Conservation (phyloP, 2,888 invertebrate genomes). For the Rutpela maculata region DNA sequence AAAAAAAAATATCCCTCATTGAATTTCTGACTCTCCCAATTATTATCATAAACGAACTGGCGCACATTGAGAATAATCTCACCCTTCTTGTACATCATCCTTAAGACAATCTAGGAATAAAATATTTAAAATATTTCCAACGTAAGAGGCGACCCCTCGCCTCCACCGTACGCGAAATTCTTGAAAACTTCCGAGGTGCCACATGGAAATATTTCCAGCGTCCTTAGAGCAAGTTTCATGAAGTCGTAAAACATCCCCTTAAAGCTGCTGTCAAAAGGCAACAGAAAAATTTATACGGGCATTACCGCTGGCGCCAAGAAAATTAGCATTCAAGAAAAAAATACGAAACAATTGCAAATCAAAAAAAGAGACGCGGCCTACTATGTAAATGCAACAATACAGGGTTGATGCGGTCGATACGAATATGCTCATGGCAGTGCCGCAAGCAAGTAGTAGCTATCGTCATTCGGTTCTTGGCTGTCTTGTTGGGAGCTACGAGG, state of each 20-base stretch:
- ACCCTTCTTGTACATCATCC: background rate
- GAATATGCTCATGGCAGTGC: conserved; percentile 66
- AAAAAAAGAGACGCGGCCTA: conserved; percentile 54
- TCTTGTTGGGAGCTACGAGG: conserved; percentile 53
- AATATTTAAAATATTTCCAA: conserved; percentile 29
- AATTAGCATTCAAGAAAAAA: conserved; percentile 51
- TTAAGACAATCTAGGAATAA: background rate
- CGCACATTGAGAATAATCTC: background rate
- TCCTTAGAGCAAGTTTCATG: conserved; percentile 19
- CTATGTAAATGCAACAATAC: conserved; percentile 66
- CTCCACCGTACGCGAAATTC: conserved; percentile 4
- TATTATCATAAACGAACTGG: background rate
- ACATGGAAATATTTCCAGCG: conserved; percentile 34
- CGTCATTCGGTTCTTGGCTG: conserved; percentile 64
- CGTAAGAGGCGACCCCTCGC: background rate
- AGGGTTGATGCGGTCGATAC: conserved; percentile 67
- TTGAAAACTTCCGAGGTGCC: conserved; percentile 30
- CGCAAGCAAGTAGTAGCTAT: conserved; percentile 65
- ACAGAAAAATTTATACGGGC: conserved; percentile 33
- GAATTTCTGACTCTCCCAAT: background rate
- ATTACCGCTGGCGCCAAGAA: conserved; percentile 40
- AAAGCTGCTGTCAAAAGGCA: conserved; percentile 21
- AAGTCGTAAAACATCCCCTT: conserved; percentile 28
- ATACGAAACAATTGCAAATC: conserved; percentile 46
- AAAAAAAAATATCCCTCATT: no score